Base-by-base conservation (phyloP, 2,888 invertebrate species). In the Perizoma affinitatum region DNA sequence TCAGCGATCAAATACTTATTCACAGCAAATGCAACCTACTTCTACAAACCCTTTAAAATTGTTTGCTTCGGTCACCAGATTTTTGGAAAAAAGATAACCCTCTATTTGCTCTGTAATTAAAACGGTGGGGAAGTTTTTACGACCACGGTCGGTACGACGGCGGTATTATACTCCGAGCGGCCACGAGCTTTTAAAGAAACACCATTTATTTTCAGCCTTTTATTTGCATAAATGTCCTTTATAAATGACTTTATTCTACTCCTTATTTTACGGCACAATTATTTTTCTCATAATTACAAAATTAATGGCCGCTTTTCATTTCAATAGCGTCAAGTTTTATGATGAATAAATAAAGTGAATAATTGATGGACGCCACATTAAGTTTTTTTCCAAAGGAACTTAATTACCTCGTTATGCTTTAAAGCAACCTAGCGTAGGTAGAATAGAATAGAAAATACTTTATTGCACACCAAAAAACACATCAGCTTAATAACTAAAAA, bases 71-170 rank as follows among this genome's bases (percentile, higher is more conserved):
- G 46, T 56, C 56, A 57, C 51, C 66, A 66, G 63, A 70, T 73
- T 73, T 67, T 68, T 6, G 34, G 62, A 71, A 68, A 71, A 72
- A 71, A 71, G 70, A 66, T 69, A 60, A 57, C 68, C 73, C 69
- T 70, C 73, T 75, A 72, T 82, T 82, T 76, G 72, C 72, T 63
- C 57, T 62, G 78, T 78, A 83, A 83, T 84, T 83, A 83, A 81
- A 80, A 74, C 70, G 67, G 67, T 72, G 76, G 75, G 76, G 75
- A 69, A 69, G 75, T 71, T 70, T 78, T 80, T 78, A 79, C 67
- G 70, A 69, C 72, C 65, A 61, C 64, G 59, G 60, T 64, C 67
- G 61, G 63, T 61, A 66, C 73, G 67, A 78, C 74, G 71, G 65
- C 70, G 67, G 70, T 71, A 75, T 73, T 73, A 75, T 71, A 68